Evolutionary conservation across 2,113 vertebrate genomes (phyloP).

Genomic region (Ammodytes marinus): DNA sequence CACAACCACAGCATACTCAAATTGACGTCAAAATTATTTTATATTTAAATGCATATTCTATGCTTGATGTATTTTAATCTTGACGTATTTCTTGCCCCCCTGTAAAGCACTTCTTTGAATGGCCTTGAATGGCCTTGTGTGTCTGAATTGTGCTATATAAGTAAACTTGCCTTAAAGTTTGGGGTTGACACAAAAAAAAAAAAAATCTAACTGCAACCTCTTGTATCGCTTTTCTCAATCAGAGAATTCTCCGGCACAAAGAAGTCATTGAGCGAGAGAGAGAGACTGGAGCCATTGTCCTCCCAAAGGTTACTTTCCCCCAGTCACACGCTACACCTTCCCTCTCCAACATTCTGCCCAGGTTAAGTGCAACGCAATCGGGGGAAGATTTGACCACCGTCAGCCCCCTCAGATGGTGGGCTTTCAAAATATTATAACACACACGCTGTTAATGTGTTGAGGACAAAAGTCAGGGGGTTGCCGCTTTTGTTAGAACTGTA

Average conservation of each 20-base stretch:
- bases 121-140: no score
- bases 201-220: constrained; percentile 78
- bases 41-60: no score
- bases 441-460: neutral
- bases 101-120: no score
- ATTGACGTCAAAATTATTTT: no score
- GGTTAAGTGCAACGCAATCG: constrained; percentile 84
- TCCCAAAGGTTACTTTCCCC: constrained; percentile 86
- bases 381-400: constrained; percentile 40
- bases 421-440: constrained; percentile 17
- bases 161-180: constrained; percentile 57
- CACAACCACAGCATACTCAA: no score
- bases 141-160: no score
- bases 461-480: neutral
- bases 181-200: constrained; percentile 32
- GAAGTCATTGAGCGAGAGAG: constrained; percentile 84
- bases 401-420: neutral
- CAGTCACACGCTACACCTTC: constrained; percentile 76
- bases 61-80: no score
- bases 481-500: neutral
- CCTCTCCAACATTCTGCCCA: constrained; percentile 77
- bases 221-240: constrained; percentile 86
- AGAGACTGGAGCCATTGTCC: constrained; percentile 88
- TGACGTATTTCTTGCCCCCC: no score
- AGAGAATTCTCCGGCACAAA: constrained; percentile 85